These are phyloP conservation scores for Machaerirhynchus nigripectus DNA, from an alignment of 2,113 vertebrate genomes.

Conservation along the genomic window DNA sequence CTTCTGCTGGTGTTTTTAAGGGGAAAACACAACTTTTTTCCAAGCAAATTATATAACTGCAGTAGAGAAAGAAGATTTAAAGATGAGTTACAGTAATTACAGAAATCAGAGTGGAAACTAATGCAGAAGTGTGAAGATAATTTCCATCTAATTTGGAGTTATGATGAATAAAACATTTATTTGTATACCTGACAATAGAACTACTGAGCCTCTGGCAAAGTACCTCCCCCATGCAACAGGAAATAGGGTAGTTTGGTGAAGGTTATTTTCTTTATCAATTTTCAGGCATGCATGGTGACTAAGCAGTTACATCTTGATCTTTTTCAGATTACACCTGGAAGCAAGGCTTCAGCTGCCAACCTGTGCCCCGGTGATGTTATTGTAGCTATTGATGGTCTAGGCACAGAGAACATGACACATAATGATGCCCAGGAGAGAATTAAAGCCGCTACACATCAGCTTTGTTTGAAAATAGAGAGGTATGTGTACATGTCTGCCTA, in stretches of 20 bases:
- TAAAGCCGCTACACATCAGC: constrained; percentile 84
- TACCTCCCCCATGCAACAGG: fast-evolving
- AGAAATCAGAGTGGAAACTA: not conserved
- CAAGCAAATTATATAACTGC: not conserved
- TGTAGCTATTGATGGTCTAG: constrained; percentile 88
- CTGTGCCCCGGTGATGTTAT: constrained; percentile 91
- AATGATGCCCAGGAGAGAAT: constrained; percentile 94
- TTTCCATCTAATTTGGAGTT: not conserved
- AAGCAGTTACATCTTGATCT: not conserved
- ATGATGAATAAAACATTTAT: not conserved
- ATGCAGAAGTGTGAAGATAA: not conserved
- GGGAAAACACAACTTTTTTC: not conserved
- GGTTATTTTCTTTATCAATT: not conserved
- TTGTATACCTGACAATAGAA: not conserved
- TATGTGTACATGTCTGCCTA: constrained; percentile 16
- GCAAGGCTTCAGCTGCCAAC: constrained; percentile 88
- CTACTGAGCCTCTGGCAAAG: not conserved
- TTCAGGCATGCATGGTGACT: not conserved
- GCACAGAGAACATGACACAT: constrained; percentile 88
- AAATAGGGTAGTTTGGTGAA: not conserved
- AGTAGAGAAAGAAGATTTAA: not conserved
- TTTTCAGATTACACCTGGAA: constrained; percentile 92
- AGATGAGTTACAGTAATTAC: not conserved
- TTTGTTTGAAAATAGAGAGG: constrained; percentile 91
- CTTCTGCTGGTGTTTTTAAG: not conserved